Evolutionary conservation across 2,113 vertebrate species (phyloP).

Genomic region (Lophotis ruficrista): DNA sequence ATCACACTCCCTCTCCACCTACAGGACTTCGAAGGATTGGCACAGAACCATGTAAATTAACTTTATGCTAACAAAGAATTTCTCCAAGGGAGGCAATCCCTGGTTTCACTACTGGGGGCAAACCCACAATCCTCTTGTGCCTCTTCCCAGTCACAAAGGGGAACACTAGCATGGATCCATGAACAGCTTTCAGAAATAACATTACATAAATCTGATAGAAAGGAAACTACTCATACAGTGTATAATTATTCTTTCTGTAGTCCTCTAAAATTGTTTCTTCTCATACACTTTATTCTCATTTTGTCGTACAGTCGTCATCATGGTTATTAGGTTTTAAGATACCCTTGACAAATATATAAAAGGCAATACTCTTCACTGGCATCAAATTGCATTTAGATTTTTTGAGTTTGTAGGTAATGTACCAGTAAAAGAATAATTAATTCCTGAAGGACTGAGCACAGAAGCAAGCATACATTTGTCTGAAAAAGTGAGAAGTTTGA

Average conservation of each 20-base stretch:
- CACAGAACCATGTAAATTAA: neutral
- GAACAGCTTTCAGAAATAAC: neutral
- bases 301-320: neutral
- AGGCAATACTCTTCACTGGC: conserved; percentile 1
- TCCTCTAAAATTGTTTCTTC: neutral
- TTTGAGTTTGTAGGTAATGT: conserved; percentile 37
- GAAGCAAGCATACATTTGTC: neutral
- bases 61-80: neutral
- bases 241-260: neutral
- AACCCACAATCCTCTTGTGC: neutral
- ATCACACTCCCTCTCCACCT: neutral
- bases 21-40: neutral
- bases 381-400: neutral
- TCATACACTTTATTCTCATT: conserved; percentile 22
- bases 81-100: neutral
- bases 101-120: neutral
- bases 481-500: conserved; percentile 33
- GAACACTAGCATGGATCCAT: neutral
- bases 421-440: conserved; percentile 35
- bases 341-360: conserved; percentile 36
- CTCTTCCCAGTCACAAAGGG: neutral
- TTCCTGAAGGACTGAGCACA: conserved; percentile 12
- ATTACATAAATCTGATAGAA: neutral
- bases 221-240: neutral
- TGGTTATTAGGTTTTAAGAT: conserved; percentile 38